Evolutionary conservation across 2,113 vertebrate genomes (phyloP).

Genomic region (Colinus virginianus): DNA sequence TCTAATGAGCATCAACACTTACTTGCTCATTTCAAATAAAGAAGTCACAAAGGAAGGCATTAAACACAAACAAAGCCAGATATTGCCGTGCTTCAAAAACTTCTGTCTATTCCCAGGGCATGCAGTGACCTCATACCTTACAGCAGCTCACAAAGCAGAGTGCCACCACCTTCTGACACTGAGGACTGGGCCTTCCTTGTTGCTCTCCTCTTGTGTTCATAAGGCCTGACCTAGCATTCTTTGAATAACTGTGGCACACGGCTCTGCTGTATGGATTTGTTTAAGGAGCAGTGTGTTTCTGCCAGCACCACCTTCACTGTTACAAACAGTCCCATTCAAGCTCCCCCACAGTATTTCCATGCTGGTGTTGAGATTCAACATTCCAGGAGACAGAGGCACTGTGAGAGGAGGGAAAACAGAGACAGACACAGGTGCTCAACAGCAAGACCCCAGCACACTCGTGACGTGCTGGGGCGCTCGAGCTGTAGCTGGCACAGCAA

Average conservation of each 20-base stretch:
- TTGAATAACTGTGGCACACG: neutral
- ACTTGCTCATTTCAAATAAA: constrained; percentile 40
- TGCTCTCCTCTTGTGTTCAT: neutral
- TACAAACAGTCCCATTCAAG: neutral
- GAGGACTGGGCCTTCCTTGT: neutral
- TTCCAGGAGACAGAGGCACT: neutral
- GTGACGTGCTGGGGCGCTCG: neutral
- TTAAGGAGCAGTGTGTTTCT: neutral
- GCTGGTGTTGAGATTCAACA: neutral
- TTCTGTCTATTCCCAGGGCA: neutral
- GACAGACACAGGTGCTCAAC: neutral
- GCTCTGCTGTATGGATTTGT: neutral
- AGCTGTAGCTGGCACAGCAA: neutral
- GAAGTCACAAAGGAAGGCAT: constrained; percentile 47
- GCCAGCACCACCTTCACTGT: neutral
- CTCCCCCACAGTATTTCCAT: neutral
- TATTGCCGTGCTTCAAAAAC: constrained; percentile 5
- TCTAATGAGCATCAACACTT: constrained; percentile 3
- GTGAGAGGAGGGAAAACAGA: neutral
- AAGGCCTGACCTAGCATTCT: neutral
- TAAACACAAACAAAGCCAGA: constrained; percentile 31
- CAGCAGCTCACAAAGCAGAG: neutral
- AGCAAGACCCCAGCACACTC: neutral
- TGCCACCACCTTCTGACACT: neutral
- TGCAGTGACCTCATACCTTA: constrained; percentile 28